Conservation (phyloP, 2,888 invertebrate genomes). For the Bugulina stolonifera region DNA sequence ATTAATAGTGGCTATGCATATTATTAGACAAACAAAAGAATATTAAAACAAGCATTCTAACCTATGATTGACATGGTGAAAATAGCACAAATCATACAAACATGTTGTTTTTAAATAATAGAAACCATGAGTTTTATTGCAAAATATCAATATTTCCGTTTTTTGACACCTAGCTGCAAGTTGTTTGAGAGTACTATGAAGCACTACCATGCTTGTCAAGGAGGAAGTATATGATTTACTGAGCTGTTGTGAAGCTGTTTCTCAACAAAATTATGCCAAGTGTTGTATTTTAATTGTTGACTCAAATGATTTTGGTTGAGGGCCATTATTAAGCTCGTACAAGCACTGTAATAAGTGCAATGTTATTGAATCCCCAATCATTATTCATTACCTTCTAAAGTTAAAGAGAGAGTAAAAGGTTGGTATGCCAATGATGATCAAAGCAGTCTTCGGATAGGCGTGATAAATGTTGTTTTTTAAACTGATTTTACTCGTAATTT, state of each 20-base stretch:
- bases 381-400: neutral
- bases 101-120: too few species aligned
- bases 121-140: too few species aligned
- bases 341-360: neutral
- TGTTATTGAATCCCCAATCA: neutral
- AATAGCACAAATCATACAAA: too few species aligned
- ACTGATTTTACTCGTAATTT: neutral
- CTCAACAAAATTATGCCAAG: neutral
- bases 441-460: neutral
- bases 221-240: too few species aligned
- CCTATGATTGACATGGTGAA: too few species aligned
- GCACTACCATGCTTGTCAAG: too few species aligned
- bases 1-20: neutral
- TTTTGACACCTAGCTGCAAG: too few species aligned
- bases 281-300: neutral
- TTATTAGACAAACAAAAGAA: neutral
- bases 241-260: too few species aligned
- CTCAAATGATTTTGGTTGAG: neutral
- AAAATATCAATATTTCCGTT: too few species aligned
- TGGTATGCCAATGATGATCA: neutral
- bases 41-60: too few species aligned
- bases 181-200: too few species aligned
- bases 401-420: neutral
- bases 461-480: neutral
- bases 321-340: neutral